Evolutionary conservation across 2,888 invertebrate genomes (phyloP), one percentile per base, ranked within the genome.

Genomic region (Melieria crassipennis): DNA sequence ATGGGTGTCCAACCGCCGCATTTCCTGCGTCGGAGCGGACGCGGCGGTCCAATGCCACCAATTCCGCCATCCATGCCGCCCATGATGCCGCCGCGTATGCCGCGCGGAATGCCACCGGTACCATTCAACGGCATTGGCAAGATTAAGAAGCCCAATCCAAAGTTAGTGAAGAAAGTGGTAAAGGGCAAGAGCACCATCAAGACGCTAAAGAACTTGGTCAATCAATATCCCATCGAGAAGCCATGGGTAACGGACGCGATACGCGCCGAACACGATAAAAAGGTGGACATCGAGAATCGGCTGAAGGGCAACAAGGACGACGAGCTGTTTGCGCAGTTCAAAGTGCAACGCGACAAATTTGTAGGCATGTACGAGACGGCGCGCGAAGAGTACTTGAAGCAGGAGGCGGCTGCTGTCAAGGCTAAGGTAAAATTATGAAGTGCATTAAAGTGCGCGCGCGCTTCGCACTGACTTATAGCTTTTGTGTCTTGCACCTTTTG

Each of bases 161-260:
- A 83, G 58, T 78, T 83, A 6, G 73, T 82, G 5, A 81, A 80
- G 57, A 82, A 79, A 72, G 79, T 74, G 10, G 75, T 79, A 47
- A 83, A 82, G 56, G 80, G 81, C 30, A 85, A 84, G 70, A 83
- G 81, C 72, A 81, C 81, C 10, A 85, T 84, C 47, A 86, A 84
- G 69, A 86, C 86, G 11, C 77, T 86, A 0, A 85, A 83, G 66
- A 84, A 84, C 74, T 80, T 86, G n/a, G 80, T 84, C 4, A 86
- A 85, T 78, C 86, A 87, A 65, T 87, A 87, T 80, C 84, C 86
- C 16, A 78, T 90, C 65, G 87, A 87, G 46, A 90, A 89, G 80
- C 89, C 90, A 0, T 91, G 90, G 89, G 89, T 91, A 6, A 89
- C 88, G 9, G 88, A 89, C 11, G 87, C 87, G 43, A 88, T 91